Evolutionary conservation across 2,888 invertebrate species (phyloP), one percentile per base, ranked within the genome.

Genomic region (Seira sanloemensis): DNA sequence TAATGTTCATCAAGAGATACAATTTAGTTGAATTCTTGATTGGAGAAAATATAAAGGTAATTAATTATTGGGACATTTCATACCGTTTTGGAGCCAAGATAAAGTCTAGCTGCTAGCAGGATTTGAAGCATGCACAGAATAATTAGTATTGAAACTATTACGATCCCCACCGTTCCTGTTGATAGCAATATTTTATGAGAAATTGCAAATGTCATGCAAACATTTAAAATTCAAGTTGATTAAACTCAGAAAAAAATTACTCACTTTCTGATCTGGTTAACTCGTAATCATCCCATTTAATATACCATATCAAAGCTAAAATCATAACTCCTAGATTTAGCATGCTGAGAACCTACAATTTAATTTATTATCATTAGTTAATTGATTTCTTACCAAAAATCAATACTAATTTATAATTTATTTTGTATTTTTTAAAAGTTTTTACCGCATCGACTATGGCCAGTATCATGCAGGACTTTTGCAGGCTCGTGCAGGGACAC

Each of bases 401-500:
- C 25, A 26, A 46, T 7, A 37, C 25, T 4, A 62, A 26, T 54
- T 58, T 7, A 58, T 25, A 73, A 19, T n/a, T n/a, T n/a, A n/a
- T n/a, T n/a, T n/a, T n/a, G 12, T n/a, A n/a, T 18, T 24, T 25
- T n/a, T 24, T 4, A 54, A 73, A 12, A n/a, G 7, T n/a, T 26
- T 67, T 80, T 83, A 83, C 83, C 12, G 66, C 72, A 65, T 83
- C 83, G 58, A 78, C 24, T 19, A 78, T 71, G 9, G 83, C 83
- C 58, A 83, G 25, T 1, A 54, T n/a, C 27, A 67, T 83, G 37
- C 68, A 65, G 16, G 58, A 77, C 50, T 37, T 78, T 27, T 83
- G 83, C 16, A 73, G 46, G 68, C 50, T 16, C 83, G 73, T 78
- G 37, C 83, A 83, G 0, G 71, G 78, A 54, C 83, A 83, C 0